A percentile compares a stretch with the other conserved stretches of the same genome.
Conservation (phyloP, 1,140 invertebrate genomes). For the Aphis craccivora region DNA sequence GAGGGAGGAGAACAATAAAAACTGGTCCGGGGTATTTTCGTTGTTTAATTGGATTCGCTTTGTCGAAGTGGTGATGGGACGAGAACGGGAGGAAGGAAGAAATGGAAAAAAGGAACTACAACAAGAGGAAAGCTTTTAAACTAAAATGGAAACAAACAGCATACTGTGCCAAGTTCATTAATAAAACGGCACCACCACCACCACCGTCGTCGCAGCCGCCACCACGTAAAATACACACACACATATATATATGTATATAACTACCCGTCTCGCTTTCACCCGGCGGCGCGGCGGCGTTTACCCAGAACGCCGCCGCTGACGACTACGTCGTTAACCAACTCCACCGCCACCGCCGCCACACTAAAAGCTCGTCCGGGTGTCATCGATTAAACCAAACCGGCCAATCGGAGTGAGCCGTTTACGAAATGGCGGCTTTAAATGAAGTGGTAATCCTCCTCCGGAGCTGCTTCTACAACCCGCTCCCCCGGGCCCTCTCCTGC, state of each 20-base stretch:
- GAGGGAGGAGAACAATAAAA: slow-evolving; percentile 47
- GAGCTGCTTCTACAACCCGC: background rate
- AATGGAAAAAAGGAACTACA: slow-evolving; percentile 16
- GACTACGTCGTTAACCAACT: slow-evolving; percentile 34
- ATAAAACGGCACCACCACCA: slow-evolving; percentile 51
- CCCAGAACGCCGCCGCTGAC: slow-evolving; percentile 11
- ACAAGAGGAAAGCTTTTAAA: slow-evolving; percentile 57
- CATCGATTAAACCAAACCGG: slow-evolving; percentile 55
- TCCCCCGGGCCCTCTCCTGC: background rate
- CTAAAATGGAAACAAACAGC: slow-evolving; percentile 58
- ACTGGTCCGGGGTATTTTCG: slow-evolving; percentile 54
- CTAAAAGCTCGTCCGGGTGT: slow-evolving; percentile 57
- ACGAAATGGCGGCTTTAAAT: slow-evolving; percentile 53
- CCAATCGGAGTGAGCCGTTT: slow-evolving; percentile 54
- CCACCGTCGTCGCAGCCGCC: background rate
- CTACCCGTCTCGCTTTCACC: background rate
- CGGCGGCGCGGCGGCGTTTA: slow-evolving; percentile 32
- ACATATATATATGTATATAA: too few relatives aligned
- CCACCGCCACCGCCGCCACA: background rate
- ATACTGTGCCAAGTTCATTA: slow-evolving; percentile 58
- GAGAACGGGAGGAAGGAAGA: background rate
- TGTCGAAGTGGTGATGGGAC: background rate
- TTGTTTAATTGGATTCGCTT: slow-evolving; percentile 58
- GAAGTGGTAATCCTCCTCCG: slow-evolving; percentile 39
- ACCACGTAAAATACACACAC: too few relatives aligned